These are phyloP conservation scores for Habroteleia sp. DNA, from an alignment of 2,888 invertebrate species.

Conservation along the genomic window DNA sequence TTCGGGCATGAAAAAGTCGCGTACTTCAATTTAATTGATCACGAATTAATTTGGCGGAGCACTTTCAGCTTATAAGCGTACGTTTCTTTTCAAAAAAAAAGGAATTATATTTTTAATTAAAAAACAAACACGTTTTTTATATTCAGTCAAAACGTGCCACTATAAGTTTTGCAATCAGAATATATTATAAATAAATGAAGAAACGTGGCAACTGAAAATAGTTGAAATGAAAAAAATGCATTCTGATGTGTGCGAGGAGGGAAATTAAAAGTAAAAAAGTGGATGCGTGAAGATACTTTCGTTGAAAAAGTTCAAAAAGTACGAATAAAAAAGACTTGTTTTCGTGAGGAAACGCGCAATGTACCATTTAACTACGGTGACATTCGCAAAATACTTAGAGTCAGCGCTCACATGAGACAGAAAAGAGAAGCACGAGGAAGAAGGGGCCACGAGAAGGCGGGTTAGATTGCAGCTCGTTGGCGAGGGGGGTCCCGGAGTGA, in stretches of 20 bases:
- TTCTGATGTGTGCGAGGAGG: too few relatives aligned
- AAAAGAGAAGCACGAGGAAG: conserved; percentile 53
- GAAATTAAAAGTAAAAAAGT: too few relatives aligned
- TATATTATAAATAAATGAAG: too few relatives aligned
- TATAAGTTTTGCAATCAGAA: too few relatives aligned
- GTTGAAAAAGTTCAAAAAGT: conserved; percentile 4
- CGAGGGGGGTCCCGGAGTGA: conserved; percentile 66
- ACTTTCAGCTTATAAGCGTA: too few relatives aligned
- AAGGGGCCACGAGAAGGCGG: conserved; percentile 58
- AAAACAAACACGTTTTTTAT: too few relatives aligned
- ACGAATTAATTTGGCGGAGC: conserved; percentile 16
- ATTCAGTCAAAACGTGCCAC: too few relatives aligned
- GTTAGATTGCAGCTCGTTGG: conserved; percentile 56
- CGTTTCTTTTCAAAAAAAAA: too few relatives aligned
- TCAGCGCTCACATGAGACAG: conserved; percentile 47
- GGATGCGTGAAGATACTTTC: too few relatives aligned
- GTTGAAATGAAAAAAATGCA: too few relatives aligned
- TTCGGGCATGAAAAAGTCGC: conserved; percentile 2
- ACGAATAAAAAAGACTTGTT: conserved; percentile 2
- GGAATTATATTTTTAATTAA: too few relatives aligned
- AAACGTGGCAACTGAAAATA: too few relatives aligned
- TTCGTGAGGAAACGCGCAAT: conserved; percentile 20
- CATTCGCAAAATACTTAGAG: conserved; percentile 58
- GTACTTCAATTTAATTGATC: conserved; percentile 17
- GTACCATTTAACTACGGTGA: conserved; percentile 52